Conservation (phyloP, 2,113 vertebrate species). For the Miniopterus natalensis region DNA sequence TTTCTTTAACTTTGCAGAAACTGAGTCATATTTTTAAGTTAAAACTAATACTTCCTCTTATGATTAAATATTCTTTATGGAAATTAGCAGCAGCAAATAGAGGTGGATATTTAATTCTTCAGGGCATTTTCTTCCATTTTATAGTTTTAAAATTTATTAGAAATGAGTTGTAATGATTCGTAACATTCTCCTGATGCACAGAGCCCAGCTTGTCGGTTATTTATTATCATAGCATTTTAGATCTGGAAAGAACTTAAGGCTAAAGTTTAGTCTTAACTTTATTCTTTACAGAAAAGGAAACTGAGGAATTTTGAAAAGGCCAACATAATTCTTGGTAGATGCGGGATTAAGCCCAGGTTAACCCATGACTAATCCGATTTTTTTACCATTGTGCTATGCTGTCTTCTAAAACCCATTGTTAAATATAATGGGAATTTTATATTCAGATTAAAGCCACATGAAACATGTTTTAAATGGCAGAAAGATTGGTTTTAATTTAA, state of each 20-base stretch:
- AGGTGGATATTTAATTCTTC: slow-evolving; percentile 36
- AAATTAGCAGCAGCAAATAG: slow-evolving; percentile 58
- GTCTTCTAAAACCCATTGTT: slow-evolving; percentile 63
- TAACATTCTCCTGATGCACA: slow-evolving; percentile 15
- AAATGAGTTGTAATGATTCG: slow-evolving; percentile 39
- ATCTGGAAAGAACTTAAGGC: slow-evolving; percentile 19
- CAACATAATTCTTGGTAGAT: background rate
- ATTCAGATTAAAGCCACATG: slow-evolving; percentile 34
- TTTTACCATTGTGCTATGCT: background rate
- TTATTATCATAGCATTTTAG: slow-evolving; percentile 57
- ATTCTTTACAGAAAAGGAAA: slow-evolving; percentile 68
- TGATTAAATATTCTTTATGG: slow-evolving; percentile 77
- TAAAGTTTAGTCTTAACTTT: slow-evolving; percentile 44
- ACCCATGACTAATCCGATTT: slow-evolving; percentile 1
- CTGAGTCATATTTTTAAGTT: slow-evolving; percentile 64
- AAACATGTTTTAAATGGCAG: slow-evolving; percentile 66
- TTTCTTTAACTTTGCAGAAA: slow-evolving; percentile 77
- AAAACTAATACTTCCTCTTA: slow-evolving; percentile 71
- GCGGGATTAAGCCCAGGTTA: background rate
- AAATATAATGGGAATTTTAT: slow-evolving; percentile 61
- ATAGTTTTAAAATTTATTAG: slow-evolving; percentile 66
- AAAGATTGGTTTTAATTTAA: slow-evolving; percentile 67
- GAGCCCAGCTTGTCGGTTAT: slow-evolving; percentile 45
- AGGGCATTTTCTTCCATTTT: slow-evolving; percentile 63
- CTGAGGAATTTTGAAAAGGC: slow-evolving; percentile 26